A percentile compares a stretch with the other conserved stretches of the same genome.
phyloP scores from a whole-genome alignment of 2,113 vertebrate species.

The Thamnophis sirtalis region DNA sequence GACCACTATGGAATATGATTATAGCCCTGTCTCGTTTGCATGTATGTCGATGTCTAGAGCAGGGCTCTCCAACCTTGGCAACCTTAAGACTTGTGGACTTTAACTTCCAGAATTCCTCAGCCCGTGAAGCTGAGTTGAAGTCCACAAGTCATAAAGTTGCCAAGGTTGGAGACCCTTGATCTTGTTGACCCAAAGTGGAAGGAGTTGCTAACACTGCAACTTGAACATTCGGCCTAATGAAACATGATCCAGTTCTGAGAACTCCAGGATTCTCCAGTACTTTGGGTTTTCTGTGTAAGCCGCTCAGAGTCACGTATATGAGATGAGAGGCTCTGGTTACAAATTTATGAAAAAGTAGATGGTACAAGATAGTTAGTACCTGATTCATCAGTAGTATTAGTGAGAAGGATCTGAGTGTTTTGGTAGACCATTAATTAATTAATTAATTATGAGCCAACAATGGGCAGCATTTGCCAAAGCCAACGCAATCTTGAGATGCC shows the following conservation, averaged over 20 bases:
- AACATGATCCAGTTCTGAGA: background rate
- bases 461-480: background rate
- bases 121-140: too few species aligned
- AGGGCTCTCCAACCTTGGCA: too few species aligned
- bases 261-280: background rate
- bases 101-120: too few species aligned
- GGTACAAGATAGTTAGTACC: background rate
- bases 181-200: background rate
- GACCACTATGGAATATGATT: background rate
- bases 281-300: background rate
- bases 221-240: background rate
- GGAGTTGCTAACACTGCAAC: background rate
- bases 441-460: background rate
- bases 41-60: background rate
- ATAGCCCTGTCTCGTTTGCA: background rate
- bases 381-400: background rate
- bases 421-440: background rate
- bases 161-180: too few species aligned
- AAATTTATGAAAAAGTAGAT: background rate
- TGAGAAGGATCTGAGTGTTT: background rate
- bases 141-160: too few species aligned
- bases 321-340: background rate
- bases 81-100: too few species aligned
- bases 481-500: background rate
- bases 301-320: background rate